Evolutionary conservation across 2,888 invertebrate species (phyloP).

Genomic region (Leptopterna dolabrata): DNA sequence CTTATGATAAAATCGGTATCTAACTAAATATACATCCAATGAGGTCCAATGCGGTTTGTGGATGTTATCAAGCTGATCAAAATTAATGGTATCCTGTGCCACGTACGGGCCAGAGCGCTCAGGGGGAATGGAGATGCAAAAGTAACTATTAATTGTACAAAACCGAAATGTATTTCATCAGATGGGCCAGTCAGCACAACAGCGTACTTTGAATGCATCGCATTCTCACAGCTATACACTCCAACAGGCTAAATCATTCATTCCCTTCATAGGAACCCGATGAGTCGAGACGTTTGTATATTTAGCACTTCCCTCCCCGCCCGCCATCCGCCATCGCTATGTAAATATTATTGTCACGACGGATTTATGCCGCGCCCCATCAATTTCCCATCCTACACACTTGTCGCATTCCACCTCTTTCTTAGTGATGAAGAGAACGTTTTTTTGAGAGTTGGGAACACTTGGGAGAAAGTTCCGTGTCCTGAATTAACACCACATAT

Average conservation of each 20-base stretch:
- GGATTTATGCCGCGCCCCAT: constrained; percentile 30
- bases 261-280: not conserved
- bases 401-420: constrained; percentile 10
- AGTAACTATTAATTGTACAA: no score
- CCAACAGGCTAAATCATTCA: not conserved
- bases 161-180: no score
- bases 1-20: no score
- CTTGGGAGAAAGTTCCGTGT: not conserved
- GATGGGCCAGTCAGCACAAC: no score
- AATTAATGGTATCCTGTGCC: no score
- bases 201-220: no score
- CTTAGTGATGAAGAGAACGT: not conserved
- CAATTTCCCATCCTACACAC: constrained; percentile 29
- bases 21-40: no score
- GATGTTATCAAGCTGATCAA: no score
- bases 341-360: constrained; percentile 50
- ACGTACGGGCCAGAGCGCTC: no score
- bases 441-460: not conserved
- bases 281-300: constrained; percentile 18
- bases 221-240: no score
- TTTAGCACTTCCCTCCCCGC: not conserved
- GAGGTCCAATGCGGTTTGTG: no score
- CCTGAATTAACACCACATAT: not conserved
- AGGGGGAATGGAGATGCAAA: no score
- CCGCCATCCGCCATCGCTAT: not conserved